Evolutionary conservation across 2,888 invertebrate species (phyloP), one percentile per base, ranked within the genome.

Genomic region (Cyaniris semiargus): DNA sequence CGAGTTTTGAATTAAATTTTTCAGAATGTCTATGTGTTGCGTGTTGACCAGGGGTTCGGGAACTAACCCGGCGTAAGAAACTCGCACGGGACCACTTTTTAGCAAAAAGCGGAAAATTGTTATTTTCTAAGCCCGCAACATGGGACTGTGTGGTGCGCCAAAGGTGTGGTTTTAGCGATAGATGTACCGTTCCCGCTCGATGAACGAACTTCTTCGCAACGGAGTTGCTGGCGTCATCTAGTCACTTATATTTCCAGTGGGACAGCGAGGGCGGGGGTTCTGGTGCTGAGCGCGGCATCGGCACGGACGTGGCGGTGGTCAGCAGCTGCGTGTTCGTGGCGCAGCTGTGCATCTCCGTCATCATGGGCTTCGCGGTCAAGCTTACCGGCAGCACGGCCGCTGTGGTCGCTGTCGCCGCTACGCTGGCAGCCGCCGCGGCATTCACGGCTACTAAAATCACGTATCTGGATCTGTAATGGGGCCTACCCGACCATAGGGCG

Each of bases 291-390:
- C 96, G 99, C 13, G 99, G 99, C 6, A 95, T 99, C 76, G 99
- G 99, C 8, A 99, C 99, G 0, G 99, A 99, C 87, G 96, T 99
- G 0, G 99, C 98, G 0, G 96, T 99, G 76, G 97, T 99, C 58
- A 98, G 98, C 86, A 98, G 97, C 86, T 99, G 99, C 97, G 98
- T 98, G 3, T 99, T 99, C 88, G 95, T 99, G 80, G 99, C 99
- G 0, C 99, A 99, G 90, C 98, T 99, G 85, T 94, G 97, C 58
- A 95, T 99, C 15, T 98, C 98, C 0, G 94, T 97, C 83, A 96
- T 96, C 83, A 96, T 98, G 95, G 98, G 98, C 0, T 95, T 96
- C 38, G 96, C 99, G 76, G 97, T 99, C 10, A 95, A 95, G 79
- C 89, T 95, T 6, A 95, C 96, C 0, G 97, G 97, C 66, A 97